Evolutionary conservation across 23 tunicate species (phyloP).

Genomic region (Clavelina lepadiformis): DNA sequence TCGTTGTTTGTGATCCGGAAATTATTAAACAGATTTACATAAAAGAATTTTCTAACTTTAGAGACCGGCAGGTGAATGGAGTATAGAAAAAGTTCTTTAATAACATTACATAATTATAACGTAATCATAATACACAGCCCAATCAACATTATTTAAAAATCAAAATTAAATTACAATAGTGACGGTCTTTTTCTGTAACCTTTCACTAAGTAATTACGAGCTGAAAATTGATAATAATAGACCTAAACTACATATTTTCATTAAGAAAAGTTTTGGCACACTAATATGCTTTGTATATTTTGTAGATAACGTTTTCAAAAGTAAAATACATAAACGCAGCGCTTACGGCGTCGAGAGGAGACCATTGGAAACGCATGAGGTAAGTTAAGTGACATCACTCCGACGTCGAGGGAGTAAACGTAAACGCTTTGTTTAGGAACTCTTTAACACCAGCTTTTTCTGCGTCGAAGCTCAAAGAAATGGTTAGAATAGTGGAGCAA

Average conservation of each 20-base stretch:
- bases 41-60: constrained; percentile 56
- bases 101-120: no score
- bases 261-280: no score
- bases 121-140: no score
- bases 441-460: constrained; percentile 55
- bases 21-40: constrained; percentile 61
- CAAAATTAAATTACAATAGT: no score
- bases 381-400: neutral
- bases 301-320: no score
- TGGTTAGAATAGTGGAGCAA: constrained; percentile 33
- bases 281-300: no score
- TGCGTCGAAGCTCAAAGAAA: constrained; percentile 51
- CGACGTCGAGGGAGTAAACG: neutral
- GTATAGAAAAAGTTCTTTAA: neutral
- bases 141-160: no score
- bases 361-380: constrained; percentile 65
- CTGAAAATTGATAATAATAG: no score
- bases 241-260: no score
- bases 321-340: constrained; percentile 43
- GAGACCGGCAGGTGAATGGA: constrained; percentile 55
- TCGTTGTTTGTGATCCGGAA: constrained; percentile 52
- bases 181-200: no score
- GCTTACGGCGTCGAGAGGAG: constrained; percentile 31
- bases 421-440: neutral
- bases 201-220: no score